A percentile compares a stretch with the other conserved stretches of the same genome.
Evolutionary conservation across 2,113 vertebrate genomes (phyloP).

Genomic region (Corapipo altera): DNA sequence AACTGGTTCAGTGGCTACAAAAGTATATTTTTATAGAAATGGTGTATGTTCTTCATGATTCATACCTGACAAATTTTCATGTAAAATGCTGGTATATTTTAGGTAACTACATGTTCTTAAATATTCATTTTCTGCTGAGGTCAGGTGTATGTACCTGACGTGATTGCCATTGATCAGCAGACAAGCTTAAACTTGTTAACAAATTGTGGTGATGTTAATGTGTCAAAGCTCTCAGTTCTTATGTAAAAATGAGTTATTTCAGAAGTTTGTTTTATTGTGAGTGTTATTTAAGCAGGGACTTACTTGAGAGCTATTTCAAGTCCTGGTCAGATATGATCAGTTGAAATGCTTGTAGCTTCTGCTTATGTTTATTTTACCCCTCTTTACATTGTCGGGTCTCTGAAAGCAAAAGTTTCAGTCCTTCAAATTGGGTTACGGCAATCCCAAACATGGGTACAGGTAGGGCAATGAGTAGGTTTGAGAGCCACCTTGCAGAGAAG

Average conservation of each 20-base stretch:
- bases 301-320: background rate
- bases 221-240: background rate
- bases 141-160: background rate
- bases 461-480: background rate
- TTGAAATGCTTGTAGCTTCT: background rate
- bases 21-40: background rate
- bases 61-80: background rate
- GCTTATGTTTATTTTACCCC: background rate
- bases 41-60: background rate
- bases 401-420: background rate
- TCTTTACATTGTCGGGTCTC: background rate
- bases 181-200: background rate
- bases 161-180: background rate
- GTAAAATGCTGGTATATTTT: background rate
- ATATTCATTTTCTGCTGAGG: background rate
- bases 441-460: background rate
- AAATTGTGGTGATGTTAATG: background rate
- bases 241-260: background rate
- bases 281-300: background rate
- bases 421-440: background rate
- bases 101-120: background rate
- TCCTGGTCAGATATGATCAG: background rate
- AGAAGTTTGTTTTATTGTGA: background rate
- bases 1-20: background rate
- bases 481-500: background rate